Evolutionary conservation across 2,888 invertebrate genomes (phyloP).

Genomic region (Drosophila formosana): DNA sequence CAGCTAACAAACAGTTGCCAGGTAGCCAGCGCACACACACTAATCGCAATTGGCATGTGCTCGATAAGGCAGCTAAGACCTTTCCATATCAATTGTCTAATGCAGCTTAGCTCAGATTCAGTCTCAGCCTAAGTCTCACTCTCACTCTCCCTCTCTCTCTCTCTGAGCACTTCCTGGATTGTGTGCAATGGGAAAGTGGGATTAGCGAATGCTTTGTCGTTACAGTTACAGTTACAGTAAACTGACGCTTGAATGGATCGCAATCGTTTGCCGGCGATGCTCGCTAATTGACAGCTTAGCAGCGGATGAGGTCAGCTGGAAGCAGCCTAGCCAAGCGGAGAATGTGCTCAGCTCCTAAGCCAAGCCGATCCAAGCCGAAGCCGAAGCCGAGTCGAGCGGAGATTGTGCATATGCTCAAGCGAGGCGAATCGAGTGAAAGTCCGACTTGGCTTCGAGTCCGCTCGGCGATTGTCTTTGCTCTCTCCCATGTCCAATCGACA

Average conservation of each 20-base stretch:
- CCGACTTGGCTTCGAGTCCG: neutral
- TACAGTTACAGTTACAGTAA: slow-evolving; percentile 46
- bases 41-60: slow-evolving; percentile 48
- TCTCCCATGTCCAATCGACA: neutral
- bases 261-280: slow-evolving; percentile 25
- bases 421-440: slow-evolving; percentile 26
- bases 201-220: slow-evolving; percentile 35
- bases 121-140: no score
- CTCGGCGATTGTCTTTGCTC: neutral
- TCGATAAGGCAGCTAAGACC: slow-evolving; percentile 24
- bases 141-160: neutral
- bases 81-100: slow-evolving; percentile 53
- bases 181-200: slow-evolving; percentile 24
- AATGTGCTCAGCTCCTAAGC: slow-evolving; percentile 6
- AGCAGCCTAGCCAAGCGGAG: slow-evolving; percentile 20
- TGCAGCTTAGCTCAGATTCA: slow-evolving; percentile 35
- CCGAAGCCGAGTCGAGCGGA: neutral
- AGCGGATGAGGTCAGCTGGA: slow-evolving; percentile 56
- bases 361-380: neutral
- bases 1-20: slow-evolving; percentile 16
- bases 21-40: slow-evolving; percentile 21
- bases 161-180: slow-evolving; percentile 38
- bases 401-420: slow-evolving; percentile 10
- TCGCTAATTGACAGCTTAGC: slow-evolving; percentile 54
- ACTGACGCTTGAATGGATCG: slow-evolving; percentile 49